Evolutionary conservation across 2,888 invertebrate species (phyloP).

Genomic region (Mythimna impura): DNA sequence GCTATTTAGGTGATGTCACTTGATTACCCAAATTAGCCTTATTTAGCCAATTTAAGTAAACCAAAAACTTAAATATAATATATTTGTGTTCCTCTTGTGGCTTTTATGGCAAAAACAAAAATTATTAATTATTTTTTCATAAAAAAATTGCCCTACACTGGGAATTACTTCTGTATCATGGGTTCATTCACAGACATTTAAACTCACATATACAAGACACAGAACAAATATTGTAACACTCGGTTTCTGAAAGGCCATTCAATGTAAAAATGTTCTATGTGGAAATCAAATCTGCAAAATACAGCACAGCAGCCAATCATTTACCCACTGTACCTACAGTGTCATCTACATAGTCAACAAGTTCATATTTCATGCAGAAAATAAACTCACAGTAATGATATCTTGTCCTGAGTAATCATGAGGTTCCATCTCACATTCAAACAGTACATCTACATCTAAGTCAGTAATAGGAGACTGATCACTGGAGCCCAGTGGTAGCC

Average conservation of each 20-base stretch:
- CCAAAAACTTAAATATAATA: neutral
- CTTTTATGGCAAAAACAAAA: neutral
- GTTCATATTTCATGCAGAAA: neutral
- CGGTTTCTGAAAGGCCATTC: too few species aligned
- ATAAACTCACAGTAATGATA: conserved; percentile 75
- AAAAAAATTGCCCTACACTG: too few species aligned
- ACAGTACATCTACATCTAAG: conserved; percentile 83
- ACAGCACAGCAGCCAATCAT: too few species aligned
- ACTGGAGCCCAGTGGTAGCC: conserved; percentile 82
- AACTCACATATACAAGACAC: too few species aligned
- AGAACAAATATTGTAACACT: too few species aligned
- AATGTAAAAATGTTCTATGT: too few species aligned
- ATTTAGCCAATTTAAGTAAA: neutral
- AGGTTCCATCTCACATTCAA: conserved; percentile 88
- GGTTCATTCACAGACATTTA: too few species aligned
- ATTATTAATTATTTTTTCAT: neutral
- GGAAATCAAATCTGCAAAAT: too few species aligned
- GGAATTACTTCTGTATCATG: too few species aligned
- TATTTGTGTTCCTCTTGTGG: neutral
- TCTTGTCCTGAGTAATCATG: conserved; percentile 78
- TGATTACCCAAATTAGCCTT: neutral
- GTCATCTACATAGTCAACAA: neutral
- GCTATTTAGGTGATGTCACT: neutral
- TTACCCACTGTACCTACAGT: too few species aligned
- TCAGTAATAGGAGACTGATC: conserved; percentile 79